phyloP scores from a whole-genome alignment of 2,113 vertebrate genomes.

The Oncorhynchus gorbuscha region DNA sequence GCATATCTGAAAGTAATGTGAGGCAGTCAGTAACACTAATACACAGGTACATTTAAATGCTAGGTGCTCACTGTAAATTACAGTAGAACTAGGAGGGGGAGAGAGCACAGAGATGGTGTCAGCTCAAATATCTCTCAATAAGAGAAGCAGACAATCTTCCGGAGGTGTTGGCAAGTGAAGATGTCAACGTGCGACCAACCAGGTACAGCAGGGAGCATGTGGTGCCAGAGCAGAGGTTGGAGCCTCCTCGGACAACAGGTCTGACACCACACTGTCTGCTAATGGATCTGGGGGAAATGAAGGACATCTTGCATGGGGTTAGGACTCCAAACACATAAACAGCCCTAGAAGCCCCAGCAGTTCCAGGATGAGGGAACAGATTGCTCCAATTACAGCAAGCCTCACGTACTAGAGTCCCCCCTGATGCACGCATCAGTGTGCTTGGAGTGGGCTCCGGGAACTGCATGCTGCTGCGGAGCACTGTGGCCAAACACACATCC shows the following conservation, averaged over 20 bases:
- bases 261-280: constrained; percentile 20
- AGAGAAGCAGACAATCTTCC: not conserved
- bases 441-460: constrained; percentile 66
- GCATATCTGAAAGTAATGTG: not conserved
- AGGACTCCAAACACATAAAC: constrained; percentile 67
- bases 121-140: constrained; percentile 22
- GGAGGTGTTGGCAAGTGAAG: not conserved
- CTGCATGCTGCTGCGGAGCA: constrained; percentile 59
- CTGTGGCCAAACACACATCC: constrained; percentile 54
- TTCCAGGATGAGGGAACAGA: constrained; percentile 65
- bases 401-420: constrained; percentile 62
- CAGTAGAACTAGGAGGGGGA: not conserved
- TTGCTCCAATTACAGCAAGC: constrained; percentile 73
- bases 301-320: constrained; percentile 66
- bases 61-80: not conserved
- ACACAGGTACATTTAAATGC: too few relatives aligned
- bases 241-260: constrained; percentile 43
- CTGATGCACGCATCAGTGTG: constrained; percentile 59
- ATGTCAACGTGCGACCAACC: not conserved
- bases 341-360: constrained; percentile 39
- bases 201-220: constrained; percentile 28
- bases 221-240: constrained; percentile 11
- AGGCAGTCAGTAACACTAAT: too few relatives aligned
- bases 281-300: constrained; percentile 54
- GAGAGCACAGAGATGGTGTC: not conserved